phyloP scores from a whole-genome alignment of 2,113 vertebrate species.

The Nyctibius bracteatus region DNA sequence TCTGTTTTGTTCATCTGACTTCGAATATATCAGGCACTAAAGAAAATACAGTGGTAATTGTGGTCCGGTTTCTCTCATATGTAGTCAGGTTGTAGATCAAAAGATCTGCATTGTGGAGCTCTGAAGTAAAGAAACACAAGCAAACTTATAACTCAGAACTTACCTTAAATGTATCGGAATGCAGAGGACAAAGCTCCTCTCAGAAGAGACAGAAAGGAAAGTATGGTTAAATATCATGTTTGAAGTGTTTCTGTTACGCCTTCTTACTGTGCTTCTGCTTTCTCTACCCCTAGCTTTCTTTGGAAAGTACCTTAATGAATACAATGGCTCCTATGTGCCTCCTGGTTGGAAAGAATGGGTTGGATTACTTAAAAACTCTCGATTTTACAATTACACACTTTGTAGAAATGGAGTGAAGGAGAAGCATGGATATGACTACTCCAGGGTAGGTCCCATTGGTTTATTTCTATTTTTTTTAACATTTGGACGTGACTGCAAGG shows the following conservation, averaged over 20 bases:
- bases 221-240: not conserved
- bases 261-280: not conserved
- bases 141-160: not conserved
- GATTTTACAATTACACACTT: slow-evolving; percentile 97
- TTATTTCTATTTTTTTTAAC: not conserved
- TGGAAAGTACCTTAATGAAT: slow-evolving; percentile 97
- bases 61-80: not conserved
- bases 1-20: not conserved
- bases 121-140: not conserved
- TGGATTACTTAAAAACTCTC: slow-evolving; percentile 93
- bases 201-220: not conserved
- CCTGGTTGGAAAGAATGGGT: slow-evolving; percentile 98
- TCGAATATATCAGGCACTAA: not conserved
- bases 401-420: slow-evolving; percentile 91
- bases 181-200: not conserved
- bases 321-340: slow-evolving; percentile 95
- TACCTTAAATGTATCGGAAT: not conserved
- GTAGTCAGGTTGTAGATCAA: not conserved
- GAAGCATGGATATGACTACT: slow-evolving; percentile 89
- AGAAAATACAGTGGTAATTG: not conserved
- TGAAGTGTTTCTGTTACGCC: not conserved
- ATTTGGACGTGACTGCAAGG: not conserved
- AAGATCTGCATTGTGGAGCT: not conserved
- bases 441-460: slow-evolving; percentile 77
- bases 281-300: slow-evolving; percentile 84